These are phyloP conservation scores for Enoplosus armatus DNA, from an alignment of 2,797 vertebrate species.

Conservation along the genomic window DNA sequence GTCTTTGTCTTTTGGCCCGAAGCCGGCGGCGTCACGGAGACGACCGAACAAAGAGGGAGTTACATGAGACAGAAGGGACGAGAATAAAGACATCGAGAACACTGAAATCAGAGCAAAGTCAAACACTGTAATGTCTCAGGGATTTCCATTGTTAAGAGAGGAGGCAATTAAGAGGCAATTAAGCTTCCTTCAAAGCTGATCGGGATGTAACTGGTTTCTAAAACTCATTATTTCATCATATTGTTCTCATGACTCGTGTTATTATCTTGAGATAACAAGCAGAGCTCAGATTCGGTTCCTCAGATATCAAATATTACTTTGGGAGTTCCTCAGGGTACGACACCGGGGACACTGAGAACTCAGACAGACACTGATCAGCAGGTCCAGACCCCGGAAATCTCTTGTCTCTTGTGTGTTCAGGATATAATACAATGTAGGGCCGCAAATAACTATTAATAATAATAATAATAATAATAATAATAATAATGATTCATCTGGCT, in stretches of 20 bases:
- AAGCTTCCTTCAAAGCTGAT: conserved; percentile 14
- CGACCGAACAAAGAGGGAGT: conserved; percentile 16
- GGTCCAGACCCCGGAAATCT: neutral
- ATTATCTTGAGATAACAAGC: neutral
- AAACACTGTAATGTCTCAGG: neutral
- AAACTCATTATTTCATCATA: neutral
- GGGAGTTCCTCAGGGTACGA: conserved; percentile 21
- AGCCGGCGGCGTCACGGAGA: neutral
- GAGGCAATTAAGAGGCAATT: conserved; percentile 17
- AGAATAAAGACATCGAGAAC: conserved; percentile 3
- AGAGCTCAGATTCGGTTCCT: neutral
- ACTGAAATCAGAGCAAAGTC: conserved; percentile 5
- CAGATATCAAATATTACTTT: neutral
- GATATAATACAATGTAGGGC: neutral
- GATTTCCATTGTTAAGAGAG: neutral
- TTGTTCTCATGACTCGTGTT: neutral
- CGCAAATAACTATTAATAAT: too few relatives aligned
- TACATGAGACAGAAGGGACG: neutral
- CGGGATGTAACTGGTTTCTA: neutral
- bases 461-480: too few relatives aligned
- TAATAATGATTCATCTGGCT: neutral
- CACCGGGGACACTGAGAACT: neutral
- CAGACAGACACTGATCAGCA: conserved; percentile 4
- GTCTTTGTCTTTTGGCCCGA: conserved; percentile 31
- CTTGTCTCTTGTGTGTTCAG: neutral